Evolutionary conservation across 2,113 vertebrate species (phyloP).

Genomic region (Melanerpes aurifrons): DNA sequence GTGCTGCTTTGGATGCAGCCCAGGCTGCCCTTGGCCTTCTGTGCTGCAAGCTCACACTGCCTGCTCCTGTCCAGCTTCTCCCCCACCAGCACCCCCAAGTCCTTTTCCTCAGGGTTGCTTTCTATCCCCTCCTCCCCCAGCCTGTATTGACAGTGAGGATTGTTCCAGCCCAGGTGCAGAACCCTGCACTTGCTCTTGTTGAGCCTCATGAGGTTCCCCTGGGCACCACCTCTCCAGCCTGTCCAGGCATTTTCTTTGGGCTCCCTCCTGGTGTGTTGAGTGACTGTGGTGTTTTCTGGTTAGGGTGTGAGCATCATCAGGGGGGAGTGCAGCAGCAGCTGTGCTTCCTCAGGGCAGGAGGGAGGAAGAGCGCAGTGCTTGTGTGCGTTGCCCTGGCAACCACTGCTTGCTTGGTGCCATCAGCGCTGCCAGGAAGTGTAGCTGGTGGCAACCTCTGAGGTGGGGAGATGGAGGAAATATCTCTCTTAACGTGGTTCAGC

Average conservation of each 20-base stretch:
- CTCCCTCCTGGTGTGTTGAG: not conserved
- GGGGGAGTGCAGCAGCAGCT: not conserved
- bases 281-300: not conserved
- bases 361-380: not conserved
- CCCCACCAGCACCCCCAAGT: too few relatives aligned
- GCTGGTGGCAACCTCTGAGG: not conserved
- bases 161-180: too few relatives aligned
- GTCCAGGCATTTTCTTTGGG: not conserved
- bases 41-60: too few relatives aligned
- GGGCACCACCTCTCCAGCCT: too few relatives aligned
- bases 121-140: too few relatives aligned
- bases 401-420: not conserved
- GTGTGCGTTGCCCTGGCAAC: slow-evolving; percentile 53
- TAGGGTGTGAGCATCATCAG: not conserved
- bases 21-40: too few relatives aligned
- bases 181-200: too few relatives aligned
- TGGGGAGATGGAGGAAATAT: not conserved
- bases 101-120: too few relatives aligned
- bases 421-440: not conserved
- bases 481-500: not conserved
- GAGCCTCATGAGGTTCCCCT: too few relatives aligned
- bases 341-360: not conserved
- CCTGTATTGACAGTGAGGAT: too few relatives aligned
- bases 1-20: too few relatives aligned
- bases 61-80: too few relatives aligned